Base-by-base conservation (phyloP, 2,888 invertebrate species). In the Melieria picta region DNA sequence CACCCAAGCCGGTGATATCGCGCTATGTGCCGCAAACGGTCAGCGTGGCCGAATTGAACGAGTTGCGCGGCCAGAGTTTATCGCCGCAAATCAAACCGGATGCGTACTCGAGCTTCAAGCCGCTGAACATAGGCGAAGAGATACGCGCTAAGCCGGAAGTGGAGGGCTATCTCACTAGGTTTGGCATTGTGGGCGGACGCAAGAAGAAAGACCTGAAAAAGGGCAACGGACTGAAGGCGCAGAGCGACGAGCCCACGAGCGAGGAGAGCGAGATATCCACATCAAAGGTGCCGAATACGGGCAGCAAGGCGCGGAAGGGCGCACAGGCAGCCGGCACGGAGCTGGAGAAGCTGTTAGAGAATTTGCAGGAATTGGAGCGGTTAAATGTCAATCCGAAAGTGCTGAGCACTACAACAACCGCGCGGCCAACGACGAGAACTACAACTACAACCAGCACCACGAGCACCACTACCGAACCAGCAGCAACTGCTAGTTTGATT, bases 331-430 rank as follows among this genome's bases (percentile, higher is more conserved):
- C 74, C 0, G 80, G 78, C 46, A 72, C 84, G 4, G 88, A 88
- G 76, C 77, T 89, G 30, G 86, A 87, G 56, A 87, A 88, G 76
- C 79, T 90, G 5, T 77, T 89, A 43, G 85, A 86, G n/a, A 87
- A 89, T 52, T 85, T 90, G 2, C 82, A 81, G 43, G 84, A 85
- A 61, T 62, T 85, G 30, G 85, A 85, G 61, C 79, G 83, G 0
- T 70, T 85, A 7, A 83, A 85, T 71, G 79, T 78, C 42, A 76
- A 71, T 61, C 52, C 78, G 3, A 75, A 74, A 42, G 58, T 64
- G 30, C 58, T 71, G 4, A 72, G 56, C 1, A 56, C 71, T 3
- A 69, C 65, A 4, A 71, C 75, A 45, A 74, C 70, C 1, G 61
- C 63, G 1, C 60, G 63, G 0, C 66, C 75, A 0, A 75, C 71